Conservation (phyloP, 2,888 invertebrate species). For the Thalpophila matura region DNA sequence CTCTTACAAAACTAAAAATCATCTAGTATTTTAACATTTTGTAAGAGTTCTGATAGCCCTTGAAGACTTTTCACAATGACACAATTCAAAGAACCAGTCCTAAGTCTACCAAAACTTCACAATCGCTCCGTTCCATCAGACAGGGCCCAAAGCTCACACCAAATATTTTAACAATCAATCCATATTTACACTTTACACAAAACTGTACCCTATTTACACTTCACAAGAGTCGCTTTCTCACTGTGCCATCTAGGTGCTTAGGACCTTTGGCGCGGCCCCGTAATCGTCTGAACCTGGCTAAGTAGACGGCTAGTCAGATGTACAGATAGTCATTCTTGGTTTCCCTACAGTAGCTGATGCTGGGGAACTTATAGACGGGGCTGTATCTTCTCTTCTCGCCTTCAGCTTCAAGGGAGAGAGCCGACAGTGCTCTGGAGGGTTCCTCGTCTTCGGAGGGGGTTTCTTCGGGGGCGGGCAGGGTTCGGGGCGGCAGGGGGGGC, state of each 20-base stretch:
- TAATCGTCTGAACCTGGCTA: slow-evolving; percentile 65
- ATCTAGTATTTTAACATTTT: not conserved
- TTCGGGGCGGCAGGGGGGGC: slow-evolving; percentile 93
- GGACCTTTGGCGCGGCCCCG: slow-evolving; percentile 65
- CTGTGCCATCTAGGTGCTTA: slow-evolving; percentile 65
- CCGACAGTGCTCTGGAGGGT: slow-evolving; percentile 82
- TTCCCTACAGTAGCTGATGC: slow-evolving; percentile 85
- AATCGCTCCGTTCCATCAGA: slow-evolving; percentile 32
- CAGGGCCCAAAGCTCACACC: slow-evolving; percentile 67
- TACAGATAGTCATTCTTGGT: slow-evolving; percentile 88
- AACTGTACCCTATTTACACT: slow-evolving; percentile 76
- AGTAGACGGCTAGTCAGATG: slow-evolving; percentile 81
- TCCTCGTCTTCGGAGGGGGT: slow-evolving; percentile 77
- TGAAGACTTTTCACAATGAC: not conserved
- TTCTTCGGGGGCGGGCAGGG: slow-evolving; percentile 80
- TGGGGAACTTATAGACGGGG: slow-evolving; percentile 88
- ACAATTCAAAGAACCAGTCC: not conserved
- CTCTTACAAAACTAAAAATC: slow-evolving; percentile 18
- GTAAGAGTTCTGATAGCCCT: not conserved
- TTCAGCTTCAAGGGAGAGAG: slow-evolving; percentile 85
- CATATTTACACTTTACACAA: slow-evolving; percentile 82
- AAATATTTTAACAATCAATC: slow-evolving; percentile 66
- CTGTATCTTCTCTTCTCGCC: slow-evolving; percentile 83
- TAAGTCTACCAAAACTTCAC: not conserved
- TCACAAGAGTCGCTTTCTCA: slow-evolving; percentile 78